Percentiles rank a stretch among this genome's conserved stretches.
Conservation (phyloP, 2,797 vertebrate species). For the Percopsis omiscomaycus region DNA sequence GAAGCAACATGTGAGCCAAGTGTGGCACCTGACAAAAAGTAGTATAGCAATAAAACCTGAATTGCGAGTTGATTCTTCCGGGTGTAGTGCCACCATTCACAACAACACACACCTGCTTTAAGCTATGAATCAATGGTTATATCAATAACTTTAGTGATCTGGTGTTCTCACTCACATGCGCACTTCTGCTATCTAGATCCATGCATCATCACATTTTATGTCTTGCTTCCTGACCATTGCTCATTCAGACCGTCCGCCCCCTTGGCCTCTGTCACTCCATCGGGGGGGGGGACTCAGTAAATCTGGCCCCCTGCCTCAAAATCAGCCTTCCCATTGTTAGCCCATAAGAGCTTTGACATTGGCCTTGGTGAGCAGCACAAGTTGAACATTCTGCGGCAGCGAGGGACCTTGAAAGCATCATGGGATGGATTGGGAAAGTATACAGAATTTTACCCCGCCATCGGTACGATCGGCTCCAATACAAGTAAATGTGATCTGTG, state of each 20-base stretch:
- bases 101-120: too few species aligned
- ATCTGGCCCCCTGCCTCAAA: constrained; percentile 69
- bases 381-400: constrained; percentile 99
- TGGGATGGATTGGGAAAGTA: constrained; percentile 99
- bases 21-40: too few species aligned
- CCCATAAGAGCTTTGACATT: constrained; percentile 97
- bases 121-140: too few species aligned
- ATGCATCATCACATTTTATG: constrained; percentile 32
- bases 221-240: constrained; percentile 73
- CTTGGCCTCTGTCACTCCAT: constrained; percentile 73
- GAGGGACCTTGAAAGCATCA: constrained; percentile 99
- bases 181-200: constrained; percentile 42
- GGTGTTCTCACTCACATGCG: constrained; percentile 37
- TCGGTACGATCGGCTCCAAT: constrained; percentile 99
- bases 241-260: constrained; percentile 76
- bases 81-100: too few species aligned
- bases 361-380: constrained; percentile 99
- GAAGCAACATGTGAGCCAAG: too few species aligned
- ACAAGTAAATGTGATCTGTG: constrained; percentile 96
- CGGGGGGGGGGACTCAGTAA: constrained; percentile 68
- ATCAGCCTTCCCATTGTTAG: constrained; percentile 79
- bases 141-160: constrained; percentile 23
- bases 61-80: too few species aligned
- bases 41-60: too few species aligned
- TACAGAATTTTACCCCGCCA: constrained; percentile 98